Evolutionary conservation across 2,797 vertebrate genomes (phyloP), one percentile per base, ranked within the genome.

Genomic region (Notamacropus eugenii): DNA sequence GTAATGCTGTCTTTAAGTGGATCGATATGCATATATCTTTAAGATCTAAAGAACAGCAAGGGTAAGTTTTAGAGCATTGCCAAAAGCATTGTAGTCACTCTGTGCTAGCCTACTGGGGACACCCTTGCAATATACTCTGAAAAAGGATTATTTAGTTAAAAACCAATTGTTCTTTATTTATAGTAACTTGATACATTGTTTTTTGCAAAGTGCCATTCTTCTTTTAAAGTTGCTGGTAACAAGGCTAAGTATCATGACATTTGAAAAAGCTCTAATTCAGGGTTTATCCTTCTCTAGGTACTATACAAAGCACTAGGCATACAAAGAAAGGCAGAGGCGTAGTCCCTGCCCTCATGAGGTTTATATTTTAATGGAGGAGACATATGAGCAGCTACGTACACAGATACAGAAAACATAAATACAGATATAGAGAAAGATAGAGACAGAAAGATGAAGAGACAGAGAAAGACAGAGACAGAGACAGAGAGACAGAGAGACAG

Each of bases 161-260:
- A 97, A 97, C 96, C 96, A 96, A 97, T 96, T 97, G 96, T 95
- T 95, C 96, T 95, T 96, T 97, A 98, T 97, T 98, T 97, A 97
- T 98, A 98, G 97, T 92, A 96, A 95, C 74, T 94, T 96, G 97
- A 87, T 87, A 50, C 40, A 27, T 50, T 74, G 4, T 74, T 94
- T 95, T 97, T 97, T 96, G 95, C 95, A 96, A 97, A 97, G 94
- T 95, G 93, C 92, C 96, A 97, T 97, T 96, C 97, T 96, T 95
- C 31, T 91, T 95, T 95, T 52, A 95, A 58, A 91, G 52, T 96
- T 96, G 57, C 90, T 93, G 91, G 24, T 52, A 74, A 95, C 91
- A 92, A 94, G 95, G 40, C 13, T 9, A 58, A 95, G 90, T 54
- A n/a, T 57, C n/a, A 5, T 90, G 57, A 59, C 14, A 67, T n/a